Percentiles rank a stretch among this genome's conserved stretches.
Evolutionary conservation across 1,140 invertebrate genomes (phyloP).

Genomic region (Drosophila sproati): DNA sequence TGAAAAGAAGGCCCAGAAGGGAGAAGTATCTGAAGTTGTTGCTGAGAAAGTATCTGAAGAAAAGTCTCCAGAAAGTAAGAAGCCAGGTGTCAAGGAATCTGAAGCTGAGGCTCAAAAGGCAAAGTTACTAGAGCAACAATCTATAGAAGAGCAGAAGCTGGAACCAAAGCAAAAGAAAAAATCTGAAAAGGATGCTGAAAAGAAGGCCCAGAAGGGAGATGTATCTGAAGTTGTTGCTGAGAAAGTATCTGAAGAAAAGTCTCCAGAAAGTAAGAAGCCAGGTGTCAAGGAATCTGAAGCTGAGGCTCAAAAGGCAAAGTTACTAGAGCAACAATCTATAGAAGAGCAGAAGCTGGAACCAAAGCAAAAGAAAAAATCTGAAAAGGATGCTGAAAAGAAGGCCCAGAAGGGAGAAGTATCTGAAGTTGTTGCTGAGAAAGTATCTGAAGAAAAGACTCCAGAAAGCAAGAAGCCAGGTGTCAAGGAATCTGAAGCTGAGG

Average conservation of each 20-base stretch:
- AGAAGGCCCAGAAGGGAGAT: slow-evolving; percentile 5
- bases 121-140: slow-evolving; percentile 16
- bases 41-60: slow-evolving; percentile 31
- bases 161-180: slow-evolving; percentile 11
- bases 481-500: not conserved
- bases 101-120: slow-evolving; percentile 30
- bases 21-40: slow-evolving; percentile 39
- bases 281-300: slow-evolving; percentile 28
- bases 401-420: slow-evolving; percentile 45
- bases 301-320: slow-evolving; percentile 47
- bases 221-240: slow-evolving; percentile 16
- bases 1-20: slow-evolving; percentile 33
- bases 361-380: slow-evolving; percentile 28
- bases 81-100: not conserved
- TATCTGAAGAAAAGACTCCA: not conserved
- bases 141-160: slow-evolving; percentile 10
- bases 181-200: not conserved
- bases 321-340: slow-evolving; percentile 8
- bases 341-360: slow-evolving; percentile 18
- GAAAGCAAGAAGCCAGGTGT: slow-evolving; percentile 1
- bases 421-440: slow-evolving; percentile 9
- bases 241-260: slow-evolving; percentile 15
- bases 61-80: slow-evolving; percentile 6
- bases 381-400: slow-evolving; percentile 5
- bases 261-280: slow-evolving; percentile 2